Evolutionary conservation across 2,888 invertebrate species (phyloP).

Genomic region (Bimastos eiseni): DNA sequence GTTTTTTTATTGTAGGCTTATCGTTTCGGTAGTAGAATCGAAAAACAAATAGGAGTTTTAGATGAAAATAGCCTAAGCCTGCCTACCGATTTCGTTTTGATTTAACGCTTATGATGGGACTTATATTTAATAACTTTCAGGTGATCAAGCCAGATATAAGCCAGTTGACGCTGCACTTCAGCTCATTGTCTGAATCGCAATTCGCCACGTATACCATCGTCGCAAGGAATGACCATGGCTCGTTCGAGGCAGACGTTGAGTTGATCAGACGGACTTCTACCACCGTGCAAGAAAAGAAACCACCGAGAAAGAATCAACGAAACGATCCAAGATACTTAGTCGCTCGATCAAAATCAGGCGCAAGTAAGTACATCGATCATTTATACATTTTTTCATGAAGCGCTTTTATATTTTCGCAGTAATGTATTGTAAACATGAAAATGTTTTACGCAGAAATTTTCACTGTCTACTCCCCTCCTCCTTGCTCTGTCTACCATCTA

Average conservation of each 20-base stretch:
- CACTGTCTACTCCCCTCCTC: too few species aligned
- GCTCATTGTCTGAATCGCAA: not conserved
- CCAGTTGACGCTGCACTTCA: not conserved
- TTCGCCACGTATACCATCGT: not conserved
- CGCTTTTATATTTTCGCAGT: too few species aligned
- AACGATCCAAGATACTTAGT: not conserved
- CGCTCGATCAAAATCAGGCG: not conserved
- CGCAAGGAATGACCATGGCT: not conserved
- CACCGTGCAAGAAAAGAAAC: too few species aligned
- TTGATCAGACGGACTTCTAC: not conserved
- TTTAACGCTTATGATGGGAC: too few species aligned
- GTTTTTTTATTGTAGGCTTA: too few species aligned
- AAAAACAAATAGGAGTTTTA: too few species aligned
- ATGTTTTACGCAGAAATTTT: too few species aligned
- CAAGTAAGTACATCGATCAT: not conserved
- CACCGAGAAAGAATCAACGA: not conserved
- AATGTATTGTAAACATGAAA: too few species aligned
- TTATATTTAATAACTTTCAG: not conserved
- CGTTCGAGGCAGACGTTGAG: not conserved
- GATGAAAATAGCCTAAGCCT: too few species aligned
- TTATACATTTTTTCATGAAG: not conserved
- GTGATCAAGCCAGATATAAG: slow-evolving; percentile 10
- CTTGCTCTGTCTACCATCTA: too few species aligned
- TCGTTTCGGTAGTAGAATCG: too few species aligned
- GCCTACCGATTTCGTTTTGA: too few species aligned